phyloP scores from a whole-genome alignment of 2,797 vertebrate genomes.

The Saguinus oedipus region DNA sequence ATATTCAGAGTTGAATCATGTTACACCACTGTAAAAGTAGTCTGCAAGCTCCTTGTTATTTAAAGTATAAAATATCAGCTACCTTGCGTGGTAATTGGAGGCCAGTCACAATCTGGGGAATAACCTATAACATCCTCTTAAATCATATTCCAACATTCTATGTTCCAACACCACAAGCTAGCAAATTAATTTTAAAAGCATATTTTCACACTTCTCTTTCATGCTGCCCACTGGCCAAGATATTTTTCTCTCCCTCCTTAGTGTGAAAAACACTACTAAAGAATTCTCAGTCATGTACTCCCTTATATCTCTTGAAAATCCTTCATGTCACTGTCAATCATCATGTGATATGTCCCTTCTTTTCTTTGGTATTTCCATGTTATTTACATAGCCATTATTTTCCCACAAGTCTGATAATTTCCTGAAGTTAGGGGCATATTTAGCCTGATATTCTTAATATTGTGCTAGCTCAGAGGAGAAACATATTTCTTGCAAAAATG shows the following conservation, averaged over 20 bases:
- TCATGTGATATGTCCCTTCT: not conserved
- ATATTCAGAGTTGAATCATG: not conserved
- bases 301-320: not conserved
- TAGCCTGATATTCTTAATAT: not conserved
- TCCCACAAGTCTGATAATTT: not conserved
- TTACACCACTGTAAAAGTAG: not conserved
- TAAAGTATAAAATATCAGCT: not conserved
- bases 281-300: not conserved
- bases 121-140: not conserved
- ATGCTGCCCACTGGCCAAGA: not conserved
- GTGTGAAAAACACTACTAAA: not conserved
- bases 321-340: not conserved
- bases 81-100: not conserved
- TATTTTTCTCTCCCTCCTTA: not conserved
- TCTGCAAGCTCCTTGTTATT: not conserved
- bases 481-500: not conserved
- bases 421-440: not conserved
- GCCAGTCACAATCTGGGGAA: not conserved
- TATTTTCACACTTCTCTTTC: not conserved
- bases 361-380: not conserved
- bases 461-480: not conserved
- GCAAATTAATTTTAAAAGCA: constrained; percentile 15
- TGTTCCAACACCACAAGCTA: not conserved
- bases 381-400: not conserved
- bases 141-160: not conserved